phyloP scores from a whole-genome alignment of 2,797 vertebrate genomes.

The Poecilia velifera region DNA sequence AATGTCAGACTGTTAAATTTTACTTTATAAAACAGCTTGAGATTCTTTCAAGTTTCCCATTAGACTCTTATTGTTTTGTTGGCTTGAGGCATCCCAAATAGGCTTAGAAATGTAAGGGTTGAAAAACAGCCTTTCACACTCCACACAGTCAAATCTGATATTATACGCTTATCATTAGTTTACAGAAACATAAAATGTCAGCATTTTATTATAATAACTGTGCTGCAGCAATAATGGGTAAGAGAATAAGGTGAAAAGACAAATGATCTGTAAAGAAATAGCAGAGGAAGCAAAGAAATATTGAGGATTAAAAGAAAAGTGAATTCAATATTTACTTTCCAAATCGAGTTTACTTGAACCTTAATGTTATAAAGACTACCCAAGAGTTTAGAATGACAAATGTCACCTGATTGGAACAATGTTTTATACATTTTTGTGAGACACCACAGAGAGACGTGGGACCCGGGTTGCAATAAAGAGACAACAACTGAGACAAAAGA shows the following conservation, averaged over 20 bases:
- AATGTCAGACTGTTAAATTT: background rate
- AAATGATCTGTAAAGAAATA: conserved; percentile 3
- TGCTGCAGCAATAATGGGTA: background rate
- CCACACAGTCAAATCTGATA: background rate
- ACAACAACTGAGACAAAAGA: conserved; percentile 21
- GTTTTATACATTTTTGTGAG: background rate
- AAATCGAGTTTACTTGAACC: conserved; percentile 43
- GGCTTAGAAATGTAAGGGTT: background rate
- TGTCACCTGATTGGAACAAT: background rate
- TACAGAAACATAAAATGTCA: background rate
- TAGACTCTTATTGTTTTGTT: background rate
- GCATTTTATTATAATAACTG: background rate
- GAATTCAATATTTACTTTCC: conserved; percentile 39
- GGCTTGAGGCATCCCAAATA: background rate
- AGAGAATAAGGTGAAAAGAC: background rate
- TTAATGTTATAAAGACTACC: conserved; percentile 5
- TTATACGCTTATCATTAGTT: background rate
- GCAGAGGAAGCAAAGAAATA: conserved; percentile 12
- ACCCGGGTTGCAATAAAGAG: background rate
- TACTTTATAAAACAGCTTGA: background rate
- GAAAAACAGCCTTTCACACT: background rate
- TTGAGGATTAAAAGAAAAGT: conserved; percentile 28
- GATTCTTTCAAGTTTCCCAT: background rate
- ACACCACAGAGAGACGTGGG: background rate
- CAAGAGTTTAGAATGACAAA: background rate